Conservation (phyloP, 2,797 vertebrate species). For the Macroramphosus scolopax region DNA sequence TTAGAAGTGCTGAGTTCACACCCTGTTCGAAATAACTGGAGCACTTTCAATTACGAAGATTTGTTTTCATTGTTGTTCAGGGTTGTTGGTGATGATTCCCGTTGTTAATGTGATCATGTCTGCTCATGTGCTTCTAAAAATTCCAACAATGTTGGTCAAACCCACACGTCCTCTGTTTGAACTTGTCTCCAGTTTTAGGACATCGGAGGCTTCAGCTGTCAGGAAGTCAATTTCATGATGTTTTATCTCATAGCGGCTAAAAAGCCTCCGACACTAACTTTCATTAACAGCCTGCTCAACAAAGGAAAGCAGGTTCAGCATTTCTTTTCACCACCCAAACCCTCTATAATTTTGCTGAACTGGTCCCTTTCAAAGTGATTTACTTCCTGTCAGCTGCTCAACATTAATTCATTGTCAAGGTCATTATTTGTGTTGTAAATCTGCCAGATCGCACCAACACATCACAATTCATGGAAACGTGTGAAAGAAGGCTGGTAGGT, state of each 20-base stretch:
- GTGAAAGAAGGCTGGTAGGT: neutral
- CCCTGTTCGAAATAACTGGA: too few species aligned
- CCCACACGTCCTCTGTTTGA: neutral
- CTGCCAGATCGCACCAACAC: constrained; percentile 8
- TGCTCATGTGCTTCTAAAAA: too few species aligned
- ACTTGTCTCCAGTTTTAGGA: constrained; percentile 3
- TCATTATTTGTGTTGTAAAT: constrained; percentile 34
- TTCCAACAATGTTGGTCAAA: too few species aligned
- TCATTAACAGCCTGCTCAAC: constrained; percentile 59
- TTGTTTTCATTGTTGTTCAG: too few species aligned
- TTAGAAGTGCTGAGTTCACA: too few species aligned
- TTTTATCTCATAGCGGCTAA: constrained; percentile 41
- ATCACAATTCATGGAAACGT: constrained; percentile 2
- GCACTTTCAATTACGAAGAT: too few species aligned
- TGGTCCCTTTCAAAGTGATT: constrained; percentile 43
- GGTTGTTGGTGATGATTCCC: too few species aligned
- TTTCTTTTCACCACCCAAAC: constrained; percentile 49
- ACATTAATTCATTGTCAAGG: constrained; percentile 43
- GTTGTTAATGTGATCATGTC: too few species aligned
- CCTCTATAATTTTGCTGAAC: constrained; percentile 52
- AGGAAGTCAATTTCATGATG: constrained; percentile 17
- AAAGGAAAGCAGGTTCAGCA: constrained; percentile 64
- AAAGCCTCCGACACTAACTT: constrained; percentile 56
- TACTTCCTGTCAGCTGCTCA: constrained; percentile 41
- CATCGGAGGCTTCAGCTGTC: constrained; percentile 5